Evolutionary conservation across 2,888 invertebrate genomes (phyloP).

Genomic region (Epinotia ramella): DNA sequence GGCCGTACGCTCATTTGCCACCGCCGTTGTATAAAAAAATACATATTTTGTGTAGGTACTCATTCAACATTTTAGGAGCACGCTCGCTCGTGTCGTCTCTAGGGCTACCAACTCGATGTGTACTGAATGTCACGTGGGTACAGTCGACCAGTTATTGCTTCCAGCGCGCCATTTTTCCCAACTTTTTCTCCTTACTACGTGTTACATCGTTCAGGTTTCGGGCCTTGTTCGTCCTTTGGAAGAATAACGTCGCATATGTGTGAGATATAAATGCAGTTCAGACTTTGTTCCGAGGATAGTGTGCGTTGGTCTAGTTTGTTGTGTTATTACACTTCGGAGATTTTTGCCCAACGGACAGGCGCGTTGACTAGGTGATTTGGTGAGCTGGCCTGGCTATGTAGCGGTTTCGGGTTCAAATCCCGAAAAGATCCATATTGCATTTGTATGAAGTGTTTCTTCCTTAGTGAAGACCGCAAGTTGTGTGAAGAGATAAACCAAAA

Average conservation of each 20-base stretch:
- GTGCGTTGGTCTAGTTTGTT: conserved; percentile 8
- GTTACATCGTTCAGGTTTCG: conserved; percentile 33
- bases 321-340: conserved; percentile 18
- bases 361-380: no score
- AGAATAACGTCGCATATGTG: conserved; percentile 3
- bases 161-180: conserved; percentile 36
- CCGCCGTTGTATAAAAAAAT: no score
- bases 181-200: conserved; percentile 44
- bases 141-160: conserved; percentile 43
- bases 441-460: no score
- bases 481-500: no score
- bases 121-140: conserved; percentile 40
- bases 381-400: no score
- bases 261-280: neutral
- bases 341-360: neutral
- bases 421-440: neutral
- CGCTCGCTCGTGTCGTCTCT: conserved; percentile 8
- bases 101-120: conserved; percentile 1
- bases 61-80: no score
- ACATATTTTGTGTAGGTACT: no score
- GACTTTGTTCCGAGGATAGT: neutral
- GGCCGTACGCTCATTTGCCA: no score
- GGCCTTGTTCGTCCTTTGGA: neutral
- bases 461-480: no score
- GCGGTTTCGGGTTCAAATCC: neutral